phyloP scores from a whole-genome alignment of 2,888 invertebrate genomes.

The Dicyrtomina minuta region DNA sequence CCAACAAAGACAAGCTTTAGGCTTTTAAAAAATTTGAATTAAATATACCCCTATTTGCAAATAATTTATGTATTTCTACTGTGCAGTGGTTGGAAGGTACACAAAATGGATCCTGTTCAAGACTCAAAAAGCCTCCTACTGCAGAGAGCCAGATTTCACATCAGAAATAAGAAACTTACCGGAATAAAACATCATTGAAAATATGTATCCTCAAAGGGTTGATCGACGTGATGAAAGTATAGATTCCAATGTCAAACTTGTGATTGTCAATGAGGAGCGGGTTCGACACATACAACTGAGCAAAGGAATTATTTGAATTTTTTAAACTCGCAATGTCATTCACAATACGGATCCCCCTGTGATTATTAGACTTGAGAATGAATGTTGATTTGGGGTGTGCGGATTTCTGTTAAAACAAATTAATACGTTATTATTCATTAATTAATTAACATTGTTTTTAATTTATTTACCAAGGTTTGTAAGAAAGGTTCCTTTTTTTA shows the following conservation, averaged over 20 bases:
- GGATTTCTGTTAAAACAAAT: constrained; percentile 58
- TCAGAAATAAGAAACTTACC: constrained; percentile 60
- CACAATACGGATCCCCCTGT: constrained; percentile 78
- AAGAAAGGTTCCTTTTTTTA: too few species aligned
- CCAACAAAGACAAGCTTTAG: background rate
- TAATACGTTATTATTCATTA: too few species aligned
- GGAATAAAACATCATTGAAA: constrained; percentile 84
- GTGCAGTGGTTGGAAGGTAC: constrained; percentile 2
- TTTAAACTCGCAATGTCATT: constrained; percentile 60
- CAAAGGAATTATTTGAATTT: constrained; percentile 56
- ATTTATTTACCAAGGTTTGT: too few species aligned
- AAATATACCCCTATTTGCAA: too few species aligned
- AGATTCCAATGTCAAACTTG: constrained; percentile 96
- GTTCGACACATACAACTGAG: constrained; percentile 68
- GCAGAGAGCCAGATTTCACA: constrained; percentile 11
- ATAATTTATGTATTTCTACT: background rate
- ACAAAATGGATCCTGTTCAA: constrained; percentile 14
- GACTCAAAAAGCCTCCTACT: background rate
- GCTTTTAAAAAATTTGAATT: too few species aligned
- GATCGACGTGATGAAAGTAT: constrained; percentile 85
- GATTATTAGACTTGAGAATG: constrained; percentile 89
- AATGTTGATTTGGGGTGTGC: constrained; percentile 72
- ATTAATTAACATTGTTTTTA: too few species aligned
- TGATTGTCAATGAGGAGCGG: constrained; percentile 88
- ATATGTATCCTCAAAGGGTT: constrained; percentile 86